Conservation (phyloP, 2,888 invertebrate species). For the Esperia sulphurella region DNA sequence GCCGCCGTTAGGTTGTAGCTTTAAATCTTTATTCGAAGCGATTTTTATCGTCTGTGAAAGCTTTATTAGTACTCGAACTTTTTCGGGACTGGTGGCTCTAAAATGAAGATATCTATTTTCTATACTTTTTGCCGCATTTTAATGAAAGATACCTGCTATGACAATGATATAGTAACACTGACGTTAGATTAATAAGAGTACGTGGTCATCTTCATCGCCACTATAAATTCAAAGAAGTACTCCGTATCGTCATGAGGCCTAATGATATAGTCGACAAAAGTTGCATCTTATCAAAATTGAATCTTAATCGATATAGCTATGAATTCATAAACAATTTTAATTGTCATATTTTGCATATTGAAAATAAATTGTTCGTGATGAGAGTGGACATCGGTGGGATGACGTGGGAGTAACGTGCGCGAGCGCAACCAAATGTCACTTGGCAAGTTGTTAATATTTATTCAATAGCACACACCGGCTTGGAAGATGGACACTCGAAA, state of each 20-base stretch:
- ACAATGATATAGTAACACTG: constrained; percentile 5
- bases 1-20: constrained; percentile 32
- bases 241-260: constrained; percentile 39
- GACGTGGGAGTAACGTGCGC: constrained; percentile 43
- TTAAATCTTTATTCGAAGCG: constrained; percentile 38
- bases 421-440: constrained; percentile 66
- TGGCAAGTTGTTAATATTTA: constrained; percentile 73
- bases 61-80: constrained; percentile 33
- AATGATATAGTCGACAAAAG: constrained; percentile 59
- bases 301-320: constrained; percentile 68
- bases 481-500: constrained; percentile 63
- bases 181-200: constrained; percentile 17
- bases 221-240: constrained; percentile 41
- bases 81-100: constrained; percentile 10
- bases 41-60: constrained; percentile 45
- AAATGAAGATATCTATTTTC: constrained; percentile 9
- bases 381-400: constrained; percentile 46
- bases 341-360: constrained; percentile 70
- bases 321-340: constrained; percentile 70
- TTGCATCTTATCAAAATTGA: constrained; percentile 65
- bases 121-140: background rate
- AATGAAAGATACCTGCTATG: constrained; percentile 1
- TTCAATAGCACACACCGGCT: constrained; percentile 63
- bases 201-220: constrained; percentile 22
- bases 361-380: constrained; percentile 58